Evolutionary conservation across 2,888 invertebrate species (phyloP), one percentile per base, ranked within the genome.

Genomic region (Amphimallon solstitiale): DNA sequence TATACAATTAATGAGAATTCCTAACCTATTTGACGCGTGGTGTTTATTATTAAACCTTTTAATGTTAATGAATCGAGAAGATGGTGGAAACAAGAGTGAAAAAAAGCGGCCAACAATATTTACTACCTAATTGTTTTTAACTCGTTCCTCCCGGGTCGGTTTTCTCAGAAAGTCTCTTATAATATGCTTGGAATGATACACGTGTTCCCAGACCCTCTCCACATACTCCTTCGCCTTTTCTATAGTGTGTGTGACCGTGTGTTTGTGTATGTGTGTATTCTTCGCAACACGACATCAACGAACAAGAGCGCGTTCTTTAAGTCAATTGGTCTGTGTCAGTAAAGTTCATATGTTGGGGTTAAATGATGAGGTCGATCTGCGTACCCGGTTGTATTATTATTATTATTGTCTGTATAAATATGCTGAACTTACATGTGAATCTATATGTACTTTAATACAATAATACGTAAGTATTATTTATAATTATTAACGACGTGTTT

Each of bases 331-430:
- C 73, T 74, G 72, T 71, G 72, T 70, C 72, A 71, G 72, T 70
- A 73, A 71, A 72, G 71, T 74, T 74, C 72, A 73, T 70, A 70
- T 71, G 71, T 71, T 51, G 63, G 72, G 74, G 82, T 75, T 73
- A 75, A 75, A 63, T 74, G 67, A 69, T 60, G 68, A 71, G 75
- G 74, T 74, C 72, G 70, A 69, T 67, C 68, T 71, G 74, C 70
- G 73, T 72, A 69, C 68, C 29, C 66, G 70, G 40, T 43, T 43
- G 43, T 29, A 59, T 71, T 69, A 72, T 72, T 29, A 59, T 71
- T 69, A 72, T 72, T 73, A 73, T 75, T 71, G 71, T 71, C 72
- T 70, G 70, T 72, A 59, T 59, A 73, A 73, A 73, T 72, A 73
- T 69, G 63, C 62, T 72, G 66, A 69, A 74, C 65, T 43, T 29